Base-by-base conservation (phyloP, 1,140 invertebrate genomes). In the Penaeus indicus region DNA sequence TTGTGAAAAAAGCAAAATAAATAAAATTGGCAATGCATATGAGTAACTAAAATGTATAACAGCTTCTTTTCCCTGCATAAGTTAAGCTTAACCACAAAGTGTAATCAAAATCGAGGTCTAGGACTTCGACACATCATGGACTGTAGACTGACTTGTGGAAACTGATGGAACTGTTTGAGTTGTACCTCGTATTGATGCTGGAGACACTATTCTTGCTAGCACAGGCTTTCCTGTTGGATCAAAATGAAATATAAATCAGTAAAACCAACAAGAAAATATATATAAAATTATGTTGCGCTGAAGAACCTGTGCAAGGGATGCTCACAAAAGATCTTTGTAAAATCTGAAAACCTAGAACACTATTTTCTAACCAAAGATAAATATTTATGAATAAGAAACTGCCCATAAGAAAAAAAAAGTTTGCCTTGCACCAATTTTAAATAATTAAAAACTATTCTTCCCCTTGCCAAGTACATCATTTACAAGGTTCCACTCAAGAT, bases 181-280 rank as follows among this genome's bases (percentile, higher is more conserved):
- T 54, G 85, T 60, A 8, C 86, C 78, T 62, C 86, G 69, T n/a
- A 88, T 72, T 11, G 80, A 54, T 13, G 79, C 67, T 19, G 86
- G 86, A 3, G 86, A 88, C 25, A 88, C 86, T 88, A 88, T 88
- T 32, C 86, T 67, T 63, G 86, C 86, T 47, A 88, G 78, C 47
- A 88, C 86, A 42, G 86, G 86, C 69, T 88, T 88, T 10, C 86
- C 86, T 88, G 86, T 27, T 61, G 25, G 27, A 75, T 21, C 67
- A 19, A 16, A 7, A 78, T 19, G 42, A 42, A n/a, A 0, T 18
- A 27, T 79, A 79, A 32, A 47, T 27, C 77, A 27, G 21, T n/a
- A 69, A 21, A 69, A 27, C 27, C 13, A 47, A 25, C 8, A 11
- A 83, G 32, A 25, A 61, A 19, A 47, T 81, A 13, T 25, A 47